Percentiles rank a stretch among this genome's conserved stretches.
These are phyloP conservation scores for Macrotrachela quadricornifera DNA, from an alignment of 1,140 invertebrate species.

Conservation along the genomic window DNA sequence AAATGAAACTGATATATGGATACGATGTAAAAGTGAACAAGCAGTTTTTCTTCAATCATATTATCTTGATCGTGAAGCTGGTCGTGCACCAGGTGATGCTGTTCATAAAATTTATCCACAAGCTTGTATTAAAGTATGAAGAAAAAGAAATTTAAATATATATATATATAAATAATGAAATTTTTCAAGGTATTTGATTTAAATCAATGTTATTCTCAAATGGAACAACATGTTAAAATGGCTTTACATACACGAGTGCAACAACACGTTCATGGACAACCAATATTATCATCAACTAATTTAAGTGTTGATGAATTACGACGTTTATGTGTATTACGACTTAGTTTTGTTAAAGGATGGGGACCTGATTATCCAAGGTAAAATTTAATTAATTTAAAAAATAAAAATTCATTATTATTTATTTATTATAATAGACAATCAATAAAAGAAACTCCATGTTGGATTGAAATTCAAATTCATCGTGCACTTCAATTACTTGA, in stretches of 20 bases:
- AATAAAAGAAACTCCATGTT: slow-evolving; percentile 79
- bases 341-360: slow-evolving; percentile 98
- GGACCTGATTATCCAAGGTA: slow-evolving; percentile 89
- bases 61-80: slow-evolving; percentile 86
- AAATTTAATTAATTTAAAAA: slow-evolving; percentile 29
- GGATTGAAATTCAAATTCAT: slow-evolving; percentile 79
- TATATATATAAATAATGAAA: background rate
- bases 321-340: slow-evolving; percentile 46
- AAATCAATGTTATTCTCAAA: background rate
- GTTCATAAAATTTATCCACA: slow-evolving; percentile 95
- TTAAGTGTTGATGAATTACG: slow-evolving; percentile 93
- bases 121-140: slow-evolving; percentile 68
- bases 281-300: slow-evolving; percentile 77
- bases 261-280: slow-evolving; percentile 91
- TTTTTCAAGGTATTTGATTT: background rate
- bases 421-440: slow-evolving; percentile 54
- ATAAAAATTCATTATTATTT: no score
- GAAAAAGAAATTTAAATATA: slow-evolving; percentile 3
- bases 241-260: slow-evolving; percentile 30
- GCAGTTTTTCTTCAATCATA: slow-evolving; percentile 97
- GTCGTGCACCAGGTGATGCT: slow-evolving; percentile 78
- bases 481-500: slow-evolving; percentile 74
- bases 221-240: background rate
- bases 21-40: slow-evolving; percentile 81
- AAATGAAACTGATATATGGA: slow-evolving; percentile 88